These are phyloP conservation scores for Wasmannia auropunctata DNA, from an alignment of 1,140 invertebrate species.

Conservation along the genomic window DNA sequence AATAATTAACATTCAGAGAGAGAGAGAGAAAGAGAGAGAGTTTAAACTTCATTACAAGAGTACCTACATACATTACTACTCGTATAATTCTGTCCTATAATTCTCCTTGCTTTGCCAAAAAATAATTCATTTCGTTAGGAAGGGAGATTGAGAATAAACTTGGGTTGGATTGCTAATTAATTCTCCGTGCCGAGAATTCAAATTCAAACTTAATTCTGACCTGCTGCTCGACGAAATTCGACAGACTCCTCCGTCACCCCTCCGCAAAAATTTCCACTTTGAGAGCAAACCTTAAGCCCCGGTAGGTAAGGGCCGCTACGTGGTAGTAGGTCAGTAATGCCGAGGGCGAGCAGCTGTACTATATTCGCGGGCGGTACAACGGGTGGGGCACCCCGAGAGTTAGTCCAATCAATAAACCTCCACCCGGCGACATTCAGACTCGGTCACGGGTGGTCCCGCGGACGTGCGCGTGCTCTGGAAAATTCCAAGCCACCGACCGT, in stretches of 20 bases:
- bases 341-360: slow-evolving; percentile 68
- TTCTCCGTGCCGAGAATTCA: slow-evolving; percentile 20
- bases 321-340: slow-evolving; percentile 79
- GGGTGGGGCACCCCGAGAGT: slow-evolving; percentile 69
- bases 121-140: neutral
- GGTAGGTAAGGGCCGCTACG: slow-evolving; percentile 18
- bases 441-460: slow-evolving; percentile 64
- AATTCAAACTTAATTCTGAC: slow-evolving; percentile 23
- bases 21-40: too few relatives aligned
- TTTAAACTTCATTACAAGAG: neutral
- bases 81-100: neutral
- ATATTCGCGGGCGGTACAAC: slow-evolving; percentile 53
- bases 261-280: slow-evolving; percentile 19
- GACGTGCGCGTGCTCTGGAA: slow-evolving; percentile 30
- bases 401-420: slow-evolving; percentile 75
- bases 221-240: neutral
- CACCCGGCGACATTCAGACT: slow-evolving; percentile 66
- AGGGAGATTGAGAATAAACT: neutral
- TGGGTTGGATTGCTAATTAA: slow-evolving; percentile 9
- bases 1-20: neutral
- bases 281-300: neutral
- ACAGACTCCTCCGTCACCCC: neutral
- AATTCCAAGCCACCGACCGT: slow-evolving; percentile 23
- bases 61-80: neutral
- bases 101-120: neutral